These are phyloP conservation scores for Mongoloraphidia duomilia DNA, from an alignment of 2,888 invertebrate genomes.

Conservation along the genomic window DNA sequence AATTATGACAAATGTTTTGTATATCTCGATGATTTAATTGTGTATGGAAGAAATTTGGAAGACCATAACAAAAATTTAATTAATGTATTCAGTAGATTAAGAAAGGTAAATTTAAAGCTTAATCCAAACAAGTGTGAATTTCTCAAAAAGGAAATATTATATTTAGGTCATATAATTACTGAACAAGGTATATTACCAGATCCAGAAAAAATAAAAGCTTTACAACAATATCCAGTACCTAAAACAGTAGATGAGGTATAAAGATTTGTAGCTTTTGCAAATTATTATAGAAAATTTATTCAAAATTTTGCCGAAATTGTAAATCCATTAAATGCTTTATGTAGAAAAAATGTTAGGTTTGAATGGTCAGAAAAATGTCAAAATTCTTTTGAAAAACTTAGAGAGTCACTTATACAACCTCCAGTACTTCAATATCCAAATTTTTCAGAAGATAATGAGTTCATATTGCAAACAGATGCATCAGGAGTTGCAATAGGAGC, in stretches of 20 bases:
- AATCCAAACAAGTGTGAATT: slow-evolving; percentile 15
- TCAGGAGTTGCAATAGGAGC: neutral
- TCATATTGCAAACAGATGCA: neutral
- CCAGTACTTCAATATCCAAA: neutral
- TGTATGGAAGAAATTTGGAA: slow-evolving; percentile 14
- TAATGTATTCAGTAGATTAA: slow-evolving; percentile 10
- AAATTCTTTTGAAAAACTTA: neutral
- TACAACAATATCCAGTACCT: neutral
- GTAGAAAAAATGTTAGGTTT: neutral
- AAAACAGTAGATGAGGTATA: neutral
- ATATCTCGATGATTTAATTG: slow-evolving; percentile 13
- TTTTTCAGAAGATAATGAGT: neutral
- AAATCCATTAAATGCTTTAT: neutral
- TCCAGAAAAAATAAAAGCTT: neutral
- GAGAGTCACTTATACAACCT: neutral
- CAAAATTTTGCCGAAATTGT: neutral
- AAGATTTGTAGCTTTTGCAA: neutral
- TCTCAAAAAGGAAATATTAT: slow-evolving; percentile 12
- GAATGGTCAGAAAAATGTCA: neutral
- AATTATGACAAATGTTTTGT: slow-evolving; percentile 15
- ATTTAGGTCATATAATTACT: slow-evolving; percentile 4
- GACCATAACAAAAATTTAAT: slow-evolving; percentile 14
- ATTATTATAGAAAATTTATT: neutral
- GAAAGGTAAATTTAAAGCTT: slow-evolving; percentile 14
- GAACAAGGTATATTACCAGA: neutral